A percentile compares a stretch with the other conserved stretches of the same genome.
Conservation (phyloP, 2,113 vertebrate species). For the Nibea coibor region DNA sequence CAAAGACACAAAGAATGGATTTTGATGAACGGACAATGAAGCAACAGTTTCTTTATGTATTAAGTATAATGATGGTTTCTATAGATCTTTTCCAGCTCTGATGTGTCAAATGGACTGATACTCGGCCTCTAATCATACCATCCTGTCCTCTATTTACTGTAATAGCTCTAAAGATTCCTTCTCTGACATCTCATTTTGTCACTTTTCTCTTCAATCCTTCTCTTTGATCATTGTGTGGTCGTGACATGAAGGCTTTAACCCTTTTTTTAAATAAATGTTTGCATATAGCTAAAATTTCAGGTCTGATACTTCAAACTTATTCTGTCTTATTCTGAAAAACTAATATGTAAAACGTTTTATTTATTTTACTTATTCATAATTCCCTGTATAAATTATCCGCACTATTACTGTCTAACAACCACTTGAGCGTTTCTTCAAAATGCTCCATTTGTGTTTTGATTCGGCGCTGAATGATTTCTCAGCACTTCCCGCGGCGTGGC, state of each 20-base stretch:
- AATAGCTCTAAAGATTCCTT: neutral
- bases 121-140: constrained; percentile 5
- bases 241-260: neutral
- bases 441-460: too few species aligned
- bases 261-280: neutral
- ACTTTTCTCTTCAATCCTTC: neutral
- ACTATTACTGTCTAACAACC: too few species aligned
- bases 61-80: neutral
- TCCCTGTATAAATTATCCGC: neutral
- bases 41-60: neutral
- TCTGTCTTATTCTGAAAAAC: neutral
- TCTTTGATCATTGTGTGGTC: neutral
- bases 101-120: neutral
- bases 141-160: constrained; percentile 2
- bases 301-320: neutral
- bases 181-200: neutral
- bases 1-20: neutral
- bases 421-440: too few species aligned
- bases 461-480: neutral
- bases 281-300: neutral
- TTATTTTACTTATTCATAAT: too few species aligned
- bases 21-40: constrained; percentile 1
- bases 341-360: neutral
- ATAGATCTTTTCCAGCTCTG: neutral
- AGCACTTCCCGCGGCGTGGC: neutral